These are phyloP conservation scores for Acromyrmex charruanus DNA, from an alignment of 1,140 invertebrate genomes.

Conservation along the genomic window DNA sequence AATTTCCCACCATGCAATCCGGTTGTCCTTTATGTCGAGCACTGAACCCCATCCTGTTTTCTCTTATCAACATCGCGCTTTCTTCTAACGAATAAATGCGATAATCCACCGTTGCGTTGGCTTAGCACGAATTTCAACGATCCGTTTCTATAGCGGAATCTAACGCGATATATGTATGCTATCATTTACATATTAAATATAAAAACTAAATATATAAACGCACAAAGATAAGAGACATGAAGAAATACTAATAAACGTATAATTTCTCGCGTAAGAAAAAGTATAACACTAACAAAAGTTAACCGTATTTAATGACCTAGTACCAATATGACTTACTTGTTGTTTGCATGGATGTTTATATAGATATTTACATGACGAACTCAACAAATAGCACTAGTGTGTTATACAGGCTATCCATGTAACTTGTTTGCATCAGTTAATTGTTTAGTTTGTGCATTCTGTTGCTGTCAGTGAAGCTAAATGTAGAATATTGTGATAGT, in stretches of 20 bases:
- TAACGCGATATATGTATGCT: not conserved
- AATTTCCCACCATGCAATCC: conserved; percentile 76
- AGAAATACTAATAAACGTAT: conserved; percentile 25
- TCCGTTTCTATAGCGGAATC: conserved; percentile 1
- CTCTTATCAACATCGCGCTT: conserved; percentile 26
- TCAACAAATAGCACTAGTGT: too few species aligned
- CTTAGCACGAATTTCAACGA: conserved; percentile 36
- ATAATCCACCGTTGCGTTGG: conserved; percentile 44
- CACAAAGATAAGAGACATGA: conserved; percentile 17
- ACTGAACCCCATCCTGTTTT: conserved; percentile 26
- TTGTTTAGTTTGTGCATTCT: too few species aligned
- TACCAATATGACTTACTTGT: too few species aligned
- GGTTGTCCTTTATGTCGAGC: conserved; percentile 40
- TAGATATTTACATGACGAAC: too few species aligned
- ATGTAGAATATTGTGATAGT: too few species aligned
- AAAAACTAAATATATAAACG: conserved; percentile 14
- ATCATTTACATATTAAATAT: conserved; percentile 57
- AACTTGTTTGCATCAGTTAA: too few species aligned
- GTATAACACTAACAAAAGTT: not conserved
- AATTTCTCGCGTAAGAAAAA: not conserved
- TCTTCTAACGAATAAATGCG: conserved; percentile 50
- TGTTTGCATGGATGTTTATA: too few species aligned
- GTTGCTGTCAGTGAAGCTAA: too few species aligned
- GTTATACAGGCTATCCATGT: too few species aligned
- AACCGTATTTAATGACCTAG: too few species aligned